Percentiles rank a stretch among this genome's conserved stretches.
phyloP scores from a whole-genome alignment of 2,113 vertebrate genomes.

The Eulemur rufifrons region DNA sequence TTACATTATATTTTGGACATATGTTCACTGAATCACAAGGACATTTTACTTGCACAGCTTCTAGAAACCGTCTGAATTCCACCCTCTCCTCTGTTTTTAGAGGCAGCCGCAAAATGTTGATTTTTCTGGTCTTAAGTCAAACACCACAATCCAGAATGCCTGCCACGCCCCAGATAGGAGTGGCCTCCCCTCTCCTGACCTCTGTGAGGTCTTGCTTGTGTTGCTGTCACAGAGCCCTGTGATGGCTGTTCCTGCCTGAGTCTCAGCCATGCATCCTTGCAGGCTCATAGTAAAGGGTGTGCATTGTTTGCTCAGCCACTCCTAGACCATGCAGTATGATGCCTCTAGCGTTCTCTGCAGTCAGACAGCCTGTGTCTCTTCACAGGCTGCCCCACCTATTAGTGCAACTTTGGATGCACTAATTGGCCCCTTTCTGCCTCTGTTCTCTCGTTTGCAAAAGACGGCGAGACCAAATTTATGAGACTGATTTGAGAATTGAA shows the following conservation, averaged over 20 bases:
- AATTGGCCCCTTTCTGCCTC: not conserved
- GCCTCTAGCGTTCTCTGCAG: not conserved
- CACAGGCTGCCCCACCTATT: no score
- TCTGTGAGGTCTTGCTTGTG: not conserved
- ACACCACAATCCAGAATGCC: not conserved
- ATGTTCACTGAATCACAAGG: not conserved
- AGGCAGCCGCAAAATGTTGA: not conserved
- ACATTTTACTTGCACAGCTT: not conserved
- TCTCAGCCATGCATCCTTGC: not conserved
- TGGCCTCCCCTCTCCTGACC: not conserved
- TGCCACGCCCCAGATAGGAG: rapidly evolving
- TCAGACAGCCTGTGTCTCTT: not conserved
- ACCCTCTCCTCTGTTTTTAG: not conserved
- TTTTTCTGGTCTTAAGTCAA: not conserved
- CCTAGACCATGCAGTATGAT: no score
- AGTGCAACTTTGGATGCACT: rapidly evolving
- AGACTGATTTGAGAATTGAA: not conserved
- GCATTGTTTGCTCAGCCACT: rapidly evolving
- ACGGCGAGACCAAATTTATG: not conserved
- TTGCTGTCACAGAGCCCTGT: not conserved
- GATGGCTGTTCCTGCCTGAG: not conserved
- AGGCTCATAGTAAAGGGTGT: not conserved
- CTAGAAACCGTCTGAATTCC: not conserved
- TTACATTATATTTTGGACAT: not conserved
- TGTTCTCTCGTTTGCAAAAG: not conserved